Conservation (phyloP, 2,888 invertebrate species). For the Tetragnatha montana region DNA sequence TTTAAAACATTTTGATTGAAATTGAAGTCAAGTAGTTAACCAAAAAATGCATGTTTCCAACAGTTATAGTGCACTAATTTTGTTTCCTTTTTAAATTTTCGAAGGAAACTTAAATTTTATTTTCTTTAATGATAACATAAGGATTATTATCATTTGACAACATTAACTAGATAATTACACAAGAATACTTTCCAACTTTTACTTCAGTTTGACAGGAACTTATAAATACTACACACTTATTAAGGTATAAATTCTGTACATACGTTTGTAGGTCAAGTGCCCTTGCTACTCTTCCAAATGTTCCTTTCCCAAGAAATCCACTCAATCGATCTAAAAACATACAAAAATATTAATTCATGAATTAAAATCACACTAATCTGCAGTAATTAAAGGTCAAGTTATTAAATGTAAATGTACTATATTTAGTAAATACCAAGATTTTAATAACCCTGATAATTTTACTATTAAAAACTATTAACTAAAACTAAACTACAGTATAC, state of each 20-base stretch:
- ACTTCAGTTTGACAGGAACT: background rate
- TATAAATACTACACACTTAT: background rate
- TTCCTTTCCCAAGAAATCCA: constrained; percentile 32
- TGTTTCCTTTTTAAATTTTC: background rate
- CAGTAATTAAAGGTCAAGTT: too few relatives aligned
- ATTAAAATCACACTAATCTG: too few relatives aligned
- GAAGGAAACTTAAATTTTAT: background rate
- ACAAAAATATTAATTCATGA: background rate
- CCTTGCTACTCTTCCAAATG: constrained; percentile 34
- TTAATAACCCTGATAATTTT: too few relatives aligned
- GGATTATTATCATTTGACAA: background rate
- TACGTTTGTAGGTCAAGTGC: constrained; percentile 16
- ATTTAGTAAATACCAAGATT: too few relatives aligned
- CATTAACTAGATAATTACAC: background rate
- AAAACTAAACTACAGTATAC: too few relatives aligned
- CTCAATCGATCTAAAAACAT: constrained; percentile 16
- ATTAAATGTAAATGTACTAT: too few relatives aligned
- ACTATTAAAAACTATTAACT: too few relatives aligned
- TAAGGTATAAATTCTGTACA: background rate
- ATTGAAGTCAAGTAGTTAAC: too few relatives aligned
- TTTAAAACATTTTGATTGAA: too few relatives aligned
- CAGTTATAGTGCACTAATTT: background rate
- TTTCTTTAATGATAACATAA: background rate
- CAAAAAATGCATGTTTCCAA: too few relatives aligned
- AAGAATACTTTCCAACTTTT: background rate